These are phyloP conservation scores for Aethina tumida DNA, from an alignment of 1,140 invertebrate genomes.

Conservation along the genomic window DNA sequence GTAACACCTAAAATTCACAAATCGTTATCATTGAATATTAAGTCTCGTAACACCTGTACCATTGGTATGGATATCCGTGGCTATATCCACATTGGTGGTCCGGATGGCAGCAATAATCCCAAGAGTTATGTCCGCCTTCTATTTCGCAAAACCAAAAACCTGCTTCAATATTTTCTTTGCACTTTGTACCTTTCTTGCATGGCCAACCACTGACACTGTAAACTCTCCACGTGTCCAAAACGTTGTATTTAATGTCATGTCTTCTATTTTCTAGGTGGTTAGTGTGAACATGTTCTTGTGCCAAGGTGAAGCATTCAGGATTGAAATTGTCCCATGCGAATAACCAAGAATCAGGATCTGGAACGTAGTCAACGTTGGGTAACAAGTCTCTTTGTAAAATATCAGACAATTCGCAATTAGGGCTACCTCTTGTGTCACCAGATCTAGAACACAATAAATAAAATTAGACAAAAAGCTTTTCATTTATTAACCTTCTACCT, in stretches of 20 bases:
- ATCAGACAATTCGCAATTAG: conserved; percentile 58
- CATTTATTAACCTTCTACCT: conserved; percentile 38
- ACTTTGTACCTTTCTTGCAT: conserved; percentile 57
- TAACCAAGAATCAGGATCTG: conserved; percentile 48
- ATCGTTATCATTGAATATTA: no score
- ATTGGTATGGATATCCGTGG: conserved; percentile 63
- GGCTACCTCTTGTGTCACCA: conserved; percentile 20
- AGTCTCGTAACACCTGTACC: conserved; percentile 38
- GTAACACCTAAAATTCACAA: conserved; percentile 72
- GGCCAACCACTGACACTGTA: conserved; percentile 70
- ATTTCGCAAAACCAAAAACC: conserved; percentile 72
- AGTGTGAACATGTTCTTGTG: conserved; percentile 11
- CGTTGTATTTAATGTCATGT: conserved; percentile 6
- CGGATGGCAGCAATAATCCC: conserved; percentile 76
- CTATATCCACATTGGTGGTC: conserved; percentile 71
- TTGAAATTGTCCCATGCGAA: conserved; percentile 51
- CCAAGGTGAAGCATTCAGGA: conserved; percentile 26
- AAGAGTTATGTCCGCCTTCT: conserved; percentile 55
- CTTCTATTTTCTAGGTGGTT: conserved; percentile 4
- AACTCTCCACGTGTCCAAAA: conserved; percentile 45
- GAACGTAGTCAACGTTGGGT: conserved; percentile 51
- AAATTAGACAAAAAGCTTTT: not conserved
- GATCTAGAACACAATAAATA: conserved; percentile 28
- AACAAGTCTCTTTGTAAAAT: conserved; percentile 57
- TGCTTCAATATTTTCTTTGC: conserved; percentile 56